Conservation (phyloP, 2,888 invertebrate genomes). For the Scaptomyza polygonia region DNA sequence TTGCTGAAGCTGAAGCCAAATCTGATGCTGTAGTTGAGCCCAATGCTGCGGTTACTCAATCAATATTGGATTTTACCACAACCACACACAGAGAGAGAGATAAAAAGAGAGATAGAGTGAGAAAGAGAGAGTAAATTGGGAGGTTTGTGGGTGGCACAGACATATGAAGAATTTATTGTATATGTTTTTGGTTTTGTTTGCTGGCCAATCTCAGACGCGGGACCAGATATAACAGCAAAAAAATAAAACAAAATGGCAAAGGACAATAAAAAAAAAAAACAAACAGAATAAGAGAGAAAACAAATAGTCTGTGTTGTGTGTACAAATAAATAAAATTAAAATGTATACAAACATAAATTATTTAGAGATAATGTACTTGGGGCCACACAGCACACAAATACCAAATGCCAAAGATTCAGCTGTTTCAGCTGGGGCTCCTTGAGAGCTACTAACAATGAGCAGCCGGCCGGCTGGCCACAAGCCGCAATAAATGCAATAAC, state of each 20-base stretch:
- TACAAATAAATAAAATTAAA: conserved; percentile 77
- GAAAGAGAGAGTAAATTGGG: no score
- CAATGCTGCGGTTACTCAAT: conserved; percentile 71
- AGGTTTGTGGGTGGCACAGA: neutral
- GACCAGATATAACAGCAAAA: conserved; percentile 17
- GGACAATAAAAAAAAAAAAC: no score
- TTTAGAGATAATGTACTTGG: conserved; percentile 77
- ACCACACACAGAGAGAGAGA: conserved; percentile 24
- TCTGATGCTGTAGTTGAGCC: conserved; percentile 16
- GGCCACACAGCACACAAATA: conserved; percentile 15
- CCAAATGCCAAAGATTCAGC: conserved; percentile 19
- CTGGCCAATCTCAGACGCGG: conserved; percentile 45
- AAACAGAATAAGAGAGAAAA: conserved; percentile 7
- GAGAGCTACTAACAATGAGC: conserved; percentile 63
- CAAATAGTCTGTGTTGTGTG: conserved; percentile 65
- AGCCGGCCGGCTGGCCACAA: conserved; percentile 54
- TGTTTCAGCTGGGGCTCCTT: conserved; percentile 12
- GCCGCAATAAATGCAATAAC: conserved; percentile 76
- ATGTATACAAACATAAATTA: conserved; percentile 79
- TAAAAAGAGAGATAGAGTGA: no score
- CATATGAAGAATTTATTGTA: conserved; percentile 60
- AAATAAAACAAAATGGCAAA: conserved; percentile 13
- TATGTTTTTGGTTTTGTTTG: conserved; percentile 49
- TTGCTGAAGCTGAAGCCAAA: conserved; percentile 40
- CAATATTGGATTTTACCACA: conserved; percentile 69